Percentiles rank a stretch among this genome's conserved stretches.
These are phyloP conservation scores for Argynnis bischoffii DNA, from an alignment of 2,888 invertebrate species.

Conservation along the genomic window DNA sequence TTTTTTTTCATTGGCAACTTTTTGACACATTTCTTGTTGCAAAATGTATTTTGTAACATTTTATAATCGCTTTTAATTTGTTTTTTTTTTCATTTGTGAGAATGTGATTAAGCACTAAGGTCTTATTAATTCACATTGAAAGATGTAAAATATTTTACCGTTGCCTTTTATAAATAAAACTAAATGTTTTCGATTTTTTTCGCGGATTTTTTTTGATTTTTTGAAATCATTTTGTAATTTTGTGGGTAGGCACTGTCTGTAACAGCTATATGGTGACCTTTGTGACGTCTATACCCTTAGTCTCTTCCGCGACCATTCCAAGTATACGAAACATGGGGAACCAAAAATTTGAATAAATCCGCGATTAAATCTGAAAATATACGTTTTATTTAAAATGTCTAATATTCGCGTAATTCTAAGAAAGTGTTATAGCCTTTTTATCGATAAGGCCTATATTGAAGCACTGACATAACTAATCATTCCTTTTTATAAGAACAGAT, in stretches of 20 bases:
- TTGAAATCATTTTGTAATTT: too few species aligned
- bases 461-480: conserved; percentile 5
- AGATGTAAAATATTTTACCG: not conserved
- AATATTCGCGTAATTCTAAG: too few species aligned
- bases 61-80: too few species aligned
- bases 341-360: too few species aligned
- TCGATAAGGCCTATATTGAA: too few species aligned
- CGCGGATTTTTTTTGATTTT: not conserved
- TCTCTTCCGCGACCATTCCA: too few species aligned
- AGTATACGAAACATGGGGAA: too few species aligned
- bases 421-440: not conserved
- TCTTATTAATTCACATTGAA: not conserved
- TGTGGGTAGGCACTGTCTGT: too few species aligned
- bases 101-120: not conserved
- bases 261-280: too few species aligned
- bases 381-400: too few species aligned
- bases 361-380: too few species aligned
- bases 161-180: not conserved
- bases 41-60: not conserved
- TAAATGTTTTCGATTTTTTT: not conserved
- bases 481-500: conserved; percentile 2
- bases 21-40: not conserved
- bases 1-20: not conserved
- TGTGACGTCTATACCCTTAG: too few species aligned
- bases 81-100: not conserved